Conservation (phyloP, 2,888 invertebrate genomes). For the Geophilus truncorum region DNA sequence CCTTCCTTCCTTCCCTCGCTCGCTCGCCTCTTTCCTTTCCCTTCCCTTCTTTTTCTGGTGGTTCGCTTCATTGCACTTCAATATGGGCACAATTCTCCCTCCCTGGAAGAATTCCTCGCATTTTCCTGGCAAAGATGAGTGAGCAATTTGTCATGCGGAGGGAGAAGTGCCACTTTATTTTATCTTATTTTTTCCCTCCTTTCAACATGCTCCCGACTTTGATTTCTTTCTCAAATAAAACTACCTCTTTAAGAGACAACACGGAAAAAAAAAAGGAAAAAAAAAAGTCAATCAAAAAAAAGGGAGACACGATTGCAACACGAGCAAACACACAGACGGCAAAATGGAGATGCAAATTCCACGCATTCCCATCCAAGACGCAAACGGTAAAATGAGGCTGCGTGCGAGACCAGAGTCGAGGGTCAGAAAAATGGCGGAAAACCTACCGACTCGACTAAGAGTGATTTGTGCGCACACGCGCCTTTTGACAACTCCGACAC, state of each 20-base stretch:
- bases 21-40: background rate
- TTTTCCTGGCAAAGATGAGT: background rate
- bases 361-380: background rate
- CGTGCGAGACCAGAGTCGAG: too few relatives aligned
- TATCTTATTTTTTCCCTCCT: background rate
- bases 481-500: background rate
- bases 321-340: background rate
- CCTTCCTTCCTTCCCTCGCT: background rate
- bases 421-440: background rate
- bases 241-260: background rate
- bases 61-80: background rate
- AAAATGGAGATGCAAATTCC: background rate
- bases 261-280: background rate
- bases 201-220: background rate
- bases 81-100: background rate
- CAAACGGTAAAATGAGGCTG: background rate
- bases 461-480: background rate
- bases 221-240: background rate
- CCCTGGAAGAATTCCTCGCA: background rate
- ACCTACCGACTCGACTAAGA: background rate
- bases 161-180: background rate
- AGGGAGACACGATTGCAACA: background rate
- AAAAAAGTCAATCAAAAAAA: background rate
- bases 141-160: background rate
- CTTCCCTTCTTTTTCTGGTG: too few relatives aligned